Evolutionary conservation across 2,797 vertebrate genomes (phyloP).

Genomic region (Pachyuromys duprasi): DNA sequence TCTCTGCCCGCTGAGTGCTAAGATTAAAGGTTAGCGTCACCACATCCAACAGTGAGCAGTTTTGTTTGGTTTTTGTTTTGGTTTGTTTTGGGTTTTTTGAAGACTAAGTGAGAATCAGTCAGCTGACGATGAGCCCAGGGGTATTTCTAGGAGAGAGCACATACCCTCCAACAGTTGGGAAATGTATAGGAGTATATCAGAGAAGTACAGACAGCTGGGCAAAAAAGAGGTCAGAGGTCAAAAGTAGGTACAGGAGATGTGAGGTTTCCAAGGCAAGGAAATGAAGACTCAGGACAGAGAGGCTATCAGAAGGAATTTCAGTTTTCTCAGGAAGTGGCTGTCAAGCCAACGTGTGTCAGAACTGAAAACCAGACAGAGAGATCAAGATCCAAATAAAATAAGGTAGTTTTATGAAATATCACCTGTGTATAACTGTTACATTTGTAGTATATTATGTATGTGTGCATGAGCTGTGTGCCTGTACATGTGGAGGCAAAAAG

Average conservation of each 20-base stretch:
- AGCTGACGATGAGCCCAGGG: not conserved
- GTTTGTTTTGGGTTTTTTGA: not conserved
- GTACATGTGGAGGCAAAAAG: not conserved
- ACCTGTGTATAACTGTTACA: not conserved
- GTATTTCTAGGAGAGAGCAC: not conserved
- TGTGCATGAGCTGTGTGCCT: not conserved
- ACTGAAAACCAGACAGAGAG: not conserved
- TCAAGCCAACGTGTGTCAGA: not conserved
- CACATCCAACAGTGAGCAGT: not conserved
- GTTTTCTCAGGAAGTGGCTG: not conserved
- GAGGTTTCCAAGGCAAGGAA: not conserved
- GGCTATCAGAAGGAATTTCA: not conserved
- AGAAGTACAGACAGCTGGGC: not conserved
- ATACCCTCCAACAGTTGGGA: not conserved
- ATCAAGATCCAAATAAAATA: not conserved
- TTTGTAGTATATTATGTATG: not conserved
- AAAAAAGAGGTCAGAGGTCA: not conserved
- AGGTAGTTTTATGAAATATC: slow-evolving; percentile 2
- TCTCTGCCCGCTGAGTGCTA: not conserved
- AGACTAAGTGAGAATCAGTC: not conserved
- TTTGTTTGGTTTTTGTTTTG: too few species aligned
- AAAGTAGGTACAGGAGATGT: not conserved
- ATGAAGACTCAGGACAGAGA: not conserved
- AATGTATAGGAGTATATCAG: not conserved
- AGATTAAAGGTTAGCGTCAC: not conserved